Evolutionary conservation across 2,797 vertebrate species (phyloP).

Genomic region (Cynodonichthys magdalenae): DNA sequence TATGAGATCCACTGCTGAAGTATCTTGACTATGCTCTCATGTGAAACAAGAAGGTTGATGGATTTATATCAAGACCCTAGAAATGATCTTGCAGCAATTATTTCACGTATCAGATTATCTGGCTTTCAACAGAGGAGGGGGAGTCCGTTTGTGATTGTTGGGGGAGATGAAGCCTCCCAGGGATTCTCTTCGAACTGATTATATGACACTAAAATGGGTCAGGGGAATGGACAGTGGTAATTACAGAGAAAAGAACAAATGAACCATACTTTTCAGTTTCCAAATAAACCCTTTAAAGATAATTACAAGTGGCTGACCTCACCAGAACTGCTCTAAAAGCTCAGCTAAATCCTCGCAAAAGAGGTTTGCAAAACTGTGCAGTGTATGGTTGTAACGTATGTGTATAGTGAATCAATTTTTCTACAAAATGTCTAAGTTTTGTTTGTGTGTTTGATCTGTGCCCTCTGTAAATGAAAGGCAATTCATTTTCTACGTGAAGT

Average conservation of each 20-base stretch:
- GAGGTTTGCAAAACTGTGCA: constrained; percentile 33
- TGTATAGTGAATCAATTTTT: constrained; percentile 42
- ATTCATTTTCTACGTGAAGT: constrained; percentile 58
- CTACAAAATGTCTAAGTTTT: constrained; percentile 27
- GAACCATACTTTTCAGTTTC: constrained; percentile 30
- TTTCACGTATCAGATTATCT: constrained; percentile 38
- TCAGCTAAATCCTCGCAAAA: constrained; percentile 25
- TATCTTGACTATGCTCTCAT: constrained; percentile 5
- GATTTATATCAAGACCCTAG: constrained; percentile 43
- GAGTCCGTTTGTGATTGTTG: constrained; percentile 18
- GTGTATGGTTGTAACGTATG: constrained; percentile 7
- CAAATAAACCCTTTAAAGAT: constrained; percentile 52
- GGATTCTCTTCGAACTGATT: constrained; percentile 40
- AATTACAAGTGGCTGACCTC: constrained; percentile 24
- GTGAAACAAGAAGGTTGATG: constrained; percentile 31
- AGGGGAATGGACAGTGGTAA: constrained; percentile 17
- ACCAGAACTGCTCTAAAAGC: constrained; percentile 14
- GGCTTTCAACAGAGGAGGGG: constrained; percentile 16
- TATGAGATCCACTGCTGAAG: constrained; percentile 91
- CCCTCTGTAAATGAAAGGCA: constrained; percentile 55
- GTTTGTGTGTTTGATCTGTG: constrained; percentile 50
- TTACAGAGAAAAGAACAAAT: constrained; percentile 23
- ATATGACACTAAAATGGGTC: constrained; percentile 24
- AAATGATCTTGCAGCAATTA: constrained; percentile 37
- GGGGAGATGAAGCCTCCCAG: constrained; percentile 19